Percentiles rank a stretch among this genome's conserved stretches.
phyloP scores from a whole-genome alignment of 2,888 invertebrate genomes.

The Drosophila falleni region DNA sequence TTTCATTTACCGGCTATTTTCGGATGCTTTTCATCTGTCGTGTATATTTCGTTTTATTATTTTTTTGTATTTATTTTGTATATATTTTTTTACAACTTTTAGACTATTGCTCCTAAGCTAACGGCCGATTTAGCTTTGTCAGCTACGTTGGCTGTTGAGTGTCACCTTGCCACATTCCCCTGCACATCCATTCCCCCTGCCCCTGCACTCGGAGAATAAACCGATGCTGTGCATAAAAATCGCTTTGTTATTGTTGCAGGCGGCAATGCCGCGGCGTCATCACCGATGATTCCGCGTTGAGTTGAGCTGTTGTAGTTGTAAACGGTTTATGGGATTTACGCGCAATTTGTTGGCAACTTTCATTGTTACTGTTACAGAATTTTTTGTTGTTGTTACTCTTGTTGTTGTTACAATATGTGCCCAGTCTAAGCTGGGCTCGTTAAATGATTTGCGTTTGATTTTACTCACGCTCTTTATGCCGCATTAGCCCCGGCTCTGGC shows the following conservation, averaged over 20 bases:
- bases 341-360: constrained; percentile 81
- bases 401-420: constrained; percentile 66
- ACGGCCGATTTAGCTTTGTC: constrained; percentile 66
- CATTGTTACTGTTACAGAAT: constrained; percentile 55
- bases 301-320: constrained; percentile 79
- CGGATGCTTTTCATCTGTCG: constrained; percentile 16
- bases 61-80: not conserved
- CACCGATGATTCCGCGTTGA: constrained; percentile 64
- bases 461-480: constrained; percentile 62
- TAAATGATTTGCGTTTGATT: constrained; percentile 80
- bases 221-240: constrained; percentile 74
- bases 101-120: constrained; percentile 47
- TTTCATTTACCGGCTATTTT: constrained; percentile 65
- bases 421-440: constrained; percentile 77
- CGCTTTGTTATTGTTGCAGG: constrained; percentile 80
- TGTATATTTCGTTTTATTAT: not conserved
- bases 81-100: constrained; percentile 51
- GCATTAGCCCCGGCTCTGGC: constrained; percentile 56
- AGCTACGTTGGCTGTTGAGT: constrained; percentile 26
- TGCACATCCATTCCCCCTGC: not conserved
- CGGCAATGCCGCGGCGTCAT: constrained; percentile 51
- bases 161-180: constrained; percentile 1
- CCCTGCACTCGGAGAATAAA: constrained; percentile 37
- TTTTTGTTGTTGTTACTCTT: constrained; percentile 18
- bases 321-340: constrained; percentile 83